Base-by-base conservation (phyloP, 2,888 invertebrate species). In the Hemicrepidius hirtus region DNA sequence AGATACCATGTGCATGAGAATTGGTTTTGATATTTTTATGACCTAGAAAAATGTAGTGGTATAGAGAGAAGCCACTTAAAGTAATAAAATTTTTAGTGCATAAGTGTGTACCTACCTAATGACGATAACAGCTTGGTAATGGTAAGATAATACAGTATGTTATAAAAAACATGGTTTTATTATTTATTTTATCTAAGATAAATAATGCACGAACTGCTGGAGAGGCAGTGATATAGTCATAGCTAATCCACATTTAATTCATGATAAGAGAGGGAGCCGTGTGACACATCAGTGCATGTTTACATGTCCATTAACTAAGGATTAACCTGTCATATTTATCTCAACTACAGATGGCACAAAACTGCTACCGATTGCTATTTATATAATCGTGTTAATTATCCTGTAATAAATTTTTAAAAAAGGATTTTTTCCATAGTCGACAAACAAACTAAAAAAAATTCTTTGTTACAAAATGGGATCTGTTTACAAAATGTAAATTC, bases 311-410 rank as follows among this genome's bases (percentile, higher is more conserved):
- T 75, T 76, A 75, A 75, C 66, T 59, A 64, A 67, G 76, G 75
- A 76, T 76, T 76, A 76, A 70, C 67, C 49, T 67, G 75, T 71
- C 75, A 69, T 75, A 28, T 69, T 76, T 76, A 76, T 76, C 76
- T 62, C 53, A 49, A 62, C 65, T 76, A 69, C 76, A 75, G 66
- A 76, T 75, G 76, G 72, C 50, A 63, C 49, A 71, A 68, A 73
- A 68, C 60, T 69, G 73, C 73, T 73, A 73, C 73, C 69, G 73
- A 73, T 73, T 69, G 37, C 60, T 12, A 65, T 64, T 68, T 64
- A 37, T 32, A 20, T 20, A 20, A 49, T 49, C 20, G n/a, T 40
- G 40, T 13, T 40, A 40, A 40, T 40, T 40, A 40, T 4, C 9
- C n/a, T n/a, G 32, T 32, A 9, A 32, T 9, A 9, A 32, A 32